Evolutionary conservation across 2,888 invertebrate species (phyloP).

Genomic region (Cheilosia scutellata): DNA sequence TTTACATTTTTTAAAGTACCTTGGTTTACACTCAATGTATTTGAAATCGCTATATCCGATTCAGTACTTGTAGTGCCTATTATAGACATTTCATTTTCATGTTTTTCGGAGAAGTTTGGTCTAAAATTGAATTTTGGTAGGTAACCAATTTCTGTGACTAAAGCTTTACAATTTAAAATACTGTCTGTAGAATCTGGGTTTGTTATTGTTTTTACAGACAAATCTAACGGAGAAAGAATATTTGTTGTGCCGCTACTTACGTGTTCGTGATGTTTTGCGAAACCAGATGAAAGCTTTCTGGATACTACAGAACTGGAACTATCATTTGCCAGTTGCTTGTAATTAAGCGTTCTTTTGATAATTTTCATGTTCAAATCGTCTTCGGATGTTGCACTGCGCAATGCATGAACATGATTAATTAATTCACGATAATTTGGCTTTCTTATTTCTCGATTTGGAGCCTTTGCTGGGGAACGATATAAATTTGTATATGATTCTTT

Average conservation of each 20-base stretch:
- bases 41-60: background rate
- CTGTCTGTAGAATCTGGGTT: constrained; percentile 93
- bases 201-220: constrained; percentile 95
- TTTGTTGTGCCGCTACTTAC: background rate
- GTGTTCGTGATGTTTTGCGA: constrained; percentile 37
- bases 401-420: constrained; percentile 81
- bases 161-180: constrained; percentile 37
- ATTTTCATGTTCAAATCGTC: constrained; percentile 83
- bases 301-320: constrained; percentile 19
- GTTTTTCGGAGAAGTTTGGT: constrained; percentile 87
- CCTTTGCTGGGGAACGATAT: constrained; percentile 7
- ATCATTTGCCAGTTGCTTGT: constrained; percentile 67
- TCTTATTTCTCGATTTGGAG: constrained; percentile 45
- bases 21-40: background rate
- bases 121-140: constrained; percentile 92
- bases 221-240: constrained; percentile 89
- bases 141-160: constrained; percentile 79
- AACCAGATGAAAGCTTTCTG: constrained; percentile 32
- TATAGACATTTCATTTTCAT: background rate
- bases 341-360: constrained; percentile 83
- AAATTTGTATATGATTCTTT: constrained; percentile 9
- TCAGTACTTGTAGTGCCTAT: background rate
- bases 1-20: background rate
- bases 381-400: constrained; percentile 82
- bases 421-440: constrained; percentile 83